Percentiles rank a stretch among this genome's conserved stretches.
phyloP scores from a whole-genome alignment of 2,797 vertebrate genomes.

The Spheniscus humboldti region DNA sequence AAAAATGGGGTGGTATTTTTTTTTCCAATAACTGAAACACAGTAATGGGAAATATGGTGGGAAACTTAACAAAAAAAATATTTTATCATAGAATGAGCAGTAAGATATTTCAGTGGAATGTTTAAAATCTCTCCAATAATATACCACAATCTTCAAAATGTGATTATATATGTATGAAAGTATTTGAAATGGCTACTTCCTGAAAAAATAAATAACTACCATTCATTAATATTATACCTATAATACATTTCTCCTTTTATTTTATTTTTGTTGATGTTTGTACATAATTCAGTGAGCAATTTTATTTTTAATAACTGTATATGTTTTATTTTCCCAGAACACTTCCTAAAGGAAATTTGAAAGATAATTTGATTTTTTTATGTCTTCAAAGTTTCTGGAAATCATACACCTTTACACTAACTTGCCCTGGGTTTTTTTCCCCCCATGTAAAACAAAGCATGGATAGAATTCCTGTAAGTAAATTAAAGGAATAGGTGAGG shows the following conservation, averaged over 20 bases:
- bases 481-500: background rate
- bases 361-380: background rate
- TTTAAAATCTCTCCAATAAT: background rate
- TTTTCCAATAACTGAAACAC: background rate
- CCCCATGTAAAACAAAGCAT: background rate
- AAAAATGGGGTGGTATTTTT: background rate
- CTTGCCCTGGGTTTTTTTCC: background rate
- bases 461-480: background rate
- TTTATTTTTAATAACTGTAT: background rate
- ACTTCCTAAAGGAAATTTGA: background rate
- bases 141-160: background rate
- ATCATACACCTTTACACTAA: background rate
- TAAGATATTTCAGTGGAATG: background rate
- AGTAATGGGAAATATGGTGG: background rate
- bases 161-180: background rate
- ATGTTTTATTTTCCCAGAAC: background rate
- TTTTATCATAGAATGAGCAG: background rate
- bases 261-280: background rate
- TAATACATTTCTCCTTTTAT: background rate
- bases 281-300: background rate
- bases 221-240: background rate
- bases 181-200: background rate
- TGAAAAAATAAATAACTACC: background rate
- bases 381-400: background rate
- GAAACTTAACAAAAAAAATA: background rate